Percentiles rank a stretch among this genome's conserved stretches.
Evolutionary conservation across 2,888 invertebrate species (phyloP).

Genomic region (Cataglyphis albicans): DNA sequence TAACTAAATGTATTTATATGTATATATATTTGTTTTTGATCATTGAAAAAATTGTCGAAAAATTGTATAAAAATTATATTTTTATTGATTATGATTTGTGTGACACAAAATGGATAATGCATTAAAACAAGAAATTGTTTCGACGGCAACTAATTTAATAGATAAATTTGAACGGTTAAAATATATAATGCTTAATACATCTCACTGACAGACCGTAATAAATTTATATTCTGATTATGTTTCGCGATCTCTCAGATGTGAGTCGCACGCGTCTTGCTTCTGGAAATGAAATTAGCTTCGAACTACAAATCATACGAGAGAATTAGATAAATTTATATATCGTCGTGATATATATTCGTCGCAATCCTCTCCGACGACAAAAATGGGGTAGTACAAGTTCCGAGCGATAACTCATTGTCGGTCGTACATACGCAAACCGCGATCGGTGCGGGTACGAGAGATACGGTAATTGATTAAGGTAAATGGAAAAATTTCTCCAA

Average conservation of each 20-base stretch:
- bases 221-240: constrained; percentile 14
- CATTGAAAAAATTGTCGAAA: background rate
- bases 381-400: constrained; percentile 22
- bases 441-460: constrained; percentile 26
- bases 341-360: constrained; percentile 14
- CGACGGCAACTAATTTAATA: background rate
- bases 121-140: background rate
- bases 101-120: background rate
- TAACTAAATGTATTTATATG: background rate
- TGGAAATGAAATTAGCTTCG: constrained; percentile 15
- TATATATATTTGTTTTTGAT: background rate
- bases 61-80: background rate
- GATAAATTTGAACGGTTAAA: background rate
- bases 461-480: constrained; percentile 55
- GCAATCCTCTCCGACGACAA: constrained; percentile 35
- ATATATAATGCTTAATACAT: background rate
- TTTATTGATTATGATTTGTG: background rate
- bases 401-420: constrained; percentile 49
- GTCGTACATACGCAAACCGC: constrained; percentile 28
- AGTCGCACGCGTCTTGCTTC: background rate
- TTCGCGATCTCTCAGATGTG: constrained; percentile 6
- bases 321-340: constrained; percentile 44
- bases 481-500: constrained; percentile 53
- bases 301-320: constrained; percentile 17
- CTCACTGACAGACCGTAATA: constrained; percentile 7